Evolutionary conservation across 2,888 invertebrate species (phyloP), one percentile per base, ranked within the genome.

Genomic region (Dynastes hyllus): DNA sequence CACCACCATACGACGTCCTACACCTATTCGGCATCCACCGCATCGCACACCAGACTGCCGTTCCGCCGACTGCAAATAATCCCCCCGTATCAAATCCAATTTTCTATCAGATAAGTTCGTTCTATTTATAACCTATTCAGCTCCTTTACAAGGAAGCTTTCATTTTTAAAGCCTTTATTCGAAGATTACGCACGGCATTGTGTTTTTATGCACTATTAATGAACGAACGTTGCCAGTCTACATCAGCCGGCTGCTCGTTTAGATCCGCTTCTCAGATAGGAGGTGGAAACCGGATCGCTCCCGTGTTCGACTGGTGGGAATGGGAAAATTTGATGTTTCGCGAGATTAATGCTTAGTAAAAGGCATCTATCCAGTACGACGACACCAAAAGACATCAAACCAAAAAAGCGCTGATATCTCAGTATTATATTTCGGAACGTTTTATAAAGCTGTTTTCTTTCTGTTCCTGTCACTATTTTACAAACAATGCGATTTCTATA

Each of bases 41-140:
- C 65, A 32, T 66, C 40, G 16, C 66, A 37, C 65, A 13, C 37
- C 45, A 45, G 45, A 45, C 51, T 29, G 40, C 51, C 13, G 69
- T 69, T 69, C 69, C 53, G 69, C 51, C 58, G 40, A 73, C 73
- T 58, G 83, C 84, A 83, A 85, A 85, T 86, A 86, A 86, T 86
- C 86, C 85, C 45, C 45, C 78, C 84, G 83, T 82, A 86, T 85
- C 85, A 85, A 83, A 87, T 86, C 85, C 86, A 86, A 86, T 87
- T 86, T 87, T 86, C 86, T 85, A 84, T 86, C 85, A 85, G 86
- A 86, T 87, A 86, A 85, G 86, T 86, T 85, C 86, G 85, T 85
- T 83, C 85, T 85, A 86, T 86, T 87, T 86, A 86, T 86, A 85
- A 85, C 84, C 84, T 80, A 85, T 85, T 86, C 85, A 84, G 82